Evolutionary conservation across 2,113 vertebrate genomes (phyloP).

Genomic region (Podiceps cristatus): DNA sequence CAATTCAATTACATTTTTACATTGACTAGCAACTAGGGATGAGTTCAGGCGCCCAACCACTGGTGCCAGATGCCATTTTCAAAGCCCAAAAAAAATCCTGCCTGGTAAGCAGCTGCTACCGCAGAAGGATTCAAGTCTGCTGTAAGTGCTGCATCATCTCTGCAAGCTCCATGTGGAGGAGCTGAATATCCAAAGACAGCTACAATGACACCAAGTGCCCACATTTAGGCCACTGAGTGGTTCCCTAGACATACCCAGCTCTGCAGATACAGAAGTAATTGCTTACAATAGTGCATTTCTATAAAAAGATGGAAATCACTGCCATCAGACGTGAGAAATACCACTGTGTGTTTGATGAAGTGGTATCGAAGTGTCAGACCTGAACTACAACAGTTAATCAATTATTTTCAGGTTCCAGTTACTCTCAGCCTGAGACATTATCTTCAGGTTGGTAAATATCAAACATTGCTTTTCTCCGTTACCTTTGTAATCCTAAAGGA

Average conservation of each 20-base stretch:
- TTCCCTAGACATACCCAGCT: neutral
- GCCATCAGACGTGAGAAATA: neutral
- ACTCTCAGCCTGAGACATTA: neutral
- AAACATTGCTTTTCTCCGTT: neutral
- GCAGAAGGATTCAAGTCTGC: neutral
- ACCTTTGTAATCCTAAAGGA: neutral
- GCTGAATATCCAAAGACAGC: neutral
- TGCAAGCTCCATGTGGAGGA: neutral
- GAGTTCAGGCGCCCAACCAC: neutral
- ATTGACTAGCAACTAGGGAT: slow-evolving; percentile 11
- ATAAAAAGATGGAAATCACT: neutral
- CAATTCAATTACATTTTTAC: neutral
- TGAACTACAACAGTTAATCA: neutral
- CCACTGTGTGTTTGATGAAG: neutral
- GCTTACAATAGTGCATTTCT: neutral
- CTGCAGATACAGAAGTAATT: neutral
- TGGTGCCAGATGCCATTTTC: neutral
- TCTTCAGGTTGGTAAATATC: neutral
- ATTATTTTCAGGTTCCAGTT: neutral
- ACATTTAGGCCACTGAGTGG: neutral
- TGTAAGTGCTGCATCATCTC: neutral
- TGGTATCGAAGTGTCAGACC: neutral
- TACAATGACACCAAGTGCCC: neutral
- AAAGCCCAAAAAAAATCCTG: neutral
- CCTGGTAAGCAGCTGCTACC: neutral